Evolutionary conservation across 1,140 invertebrate genomes (phyloP).

Genomic region (Agrypnia vestita): DNA sequence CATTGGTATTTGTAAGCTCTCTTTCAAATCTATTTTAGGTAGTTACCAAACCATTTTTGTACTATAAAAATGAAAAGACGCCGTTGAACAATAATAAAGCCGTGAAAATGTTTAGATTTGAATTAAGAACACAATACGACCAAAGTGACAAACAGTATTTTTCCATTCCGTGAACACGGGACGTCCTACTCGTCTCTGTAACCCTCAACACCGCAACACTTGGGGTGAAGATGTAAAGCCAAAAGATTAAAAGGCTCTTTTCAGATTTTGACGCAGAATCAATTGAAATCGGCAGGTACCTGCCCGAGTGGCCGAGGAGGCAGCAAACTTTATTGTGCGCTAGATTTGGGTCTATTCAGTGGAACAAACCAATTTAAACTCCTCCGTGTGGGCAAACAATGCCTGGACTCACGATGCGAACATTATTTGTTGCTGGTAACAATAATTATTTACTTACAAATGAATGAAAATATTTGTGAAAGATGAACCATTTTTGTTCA

Average conservation of each 20-base stretch:
- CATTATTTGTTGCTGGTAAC: conserved; percentile 20
- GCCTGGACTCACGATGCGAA: conserved; percentile 13
- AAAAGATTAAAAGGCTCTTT: too few relatives aligned
- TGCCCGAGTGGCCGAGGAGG: not conserved
- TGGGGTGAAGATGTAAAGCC: not conserved
- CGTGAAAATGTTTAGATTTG: conserved; percentile 5
- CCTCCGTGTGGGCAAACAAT: conserved; percentile 35
- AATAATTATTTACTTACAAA: too few relatives aligned
- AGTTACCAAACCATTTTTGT: too few relatives aligned
- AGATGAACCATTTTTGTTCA: too few relatives aligned
- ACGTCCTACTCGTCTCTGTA: conserved; percentile 3
- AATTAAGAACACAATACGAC: conserved; percentile 13
- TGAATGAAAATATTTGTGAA: too few relatives aligned
- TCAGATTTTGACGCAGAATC: conserved; percentile 5
- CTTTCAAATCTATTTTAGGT: too few relatives aligned
- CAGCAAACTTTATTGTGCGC: conserved; percentile 21
- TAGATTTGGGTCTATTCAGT: conserved; percentile 26
- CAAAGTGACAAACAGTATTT: conserved; percentile 29
- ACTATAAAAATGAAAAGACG: too few relatives aligned
- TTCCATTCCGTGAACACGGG: conserved; percentile 15
- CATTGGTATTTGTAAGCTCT: too few relatives aligned
- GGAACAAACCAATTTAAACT: conserved; percentile 19
- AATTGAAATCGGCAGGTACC: conserved; percentile 28
- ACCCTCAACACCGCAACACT: not conserved
- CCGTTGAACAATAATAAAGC: conserved; percentile 19